Base-by-base conservation (phyloP, 1,140 invertebrate genomes). In the Lysiphlebus fabarum region DNA sequence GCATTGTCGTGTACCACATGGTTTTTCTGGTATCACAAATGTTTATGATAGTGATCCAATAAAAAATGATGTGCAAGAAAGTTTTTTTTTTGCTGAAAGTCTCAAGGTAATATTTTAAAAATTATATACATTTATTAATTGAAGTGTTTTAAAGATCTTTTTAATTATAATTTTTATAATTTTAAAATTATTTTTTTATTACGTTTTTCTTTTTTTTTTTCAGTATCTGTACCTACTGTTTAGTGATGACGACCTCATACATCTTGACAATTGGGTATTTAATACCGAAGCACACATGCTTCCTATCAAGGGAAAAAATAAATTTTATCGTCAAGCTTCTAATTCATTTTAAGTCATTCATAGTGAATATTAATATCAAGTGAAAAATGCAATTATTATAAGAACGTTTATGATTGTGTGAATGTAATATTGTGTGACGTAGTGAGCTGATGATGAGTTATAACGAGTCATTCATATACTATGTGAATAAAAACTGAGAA, bases 261-360 rank as follows among this genome's bases (percentile, higher is more conserved):
- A 92, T 5, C 81, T 99, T 42, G 91, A 99, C 77, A 87, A 97
- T 67, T 99, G 96, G 96, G 95, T 99, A 6, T 95, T 98, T 80
- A 99, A 99, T 75, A 98, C 96, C 0, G 96, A 99, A 81, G 97
- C 94, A 14, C 96, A 99, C 82, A 92, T 96, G n/a, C 81, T 99
- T 60, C 95, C 95, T 11, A 88, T 98, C 59, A 89, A 85, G 75
- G 86, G 85, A 9, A n/a, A n/a, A n/a, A 94, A 93, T 75, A n/a
- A n/a, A n/a, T n/a, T n/a, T n/a, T n/a, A n/a, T n/a, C n/a, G n/a
- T n/a, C n/a, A n/a, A n/a, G n/a, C n/a, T n/a, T n/a, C n/a, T n/a
- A n/a, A n/a, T n/a, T n/a, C n/a, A n/a, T n/a, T n/a, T n/a, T n/a
- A n/a, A n/a, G n/a, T n/a, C n/a, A n/a, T n/a, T n/a, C n/a, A n/a